Evolutionary conservation across 2,797 vertebrate genomes (phyloP).

Genomic region (Chrysocyon brachyurus): DNA sequence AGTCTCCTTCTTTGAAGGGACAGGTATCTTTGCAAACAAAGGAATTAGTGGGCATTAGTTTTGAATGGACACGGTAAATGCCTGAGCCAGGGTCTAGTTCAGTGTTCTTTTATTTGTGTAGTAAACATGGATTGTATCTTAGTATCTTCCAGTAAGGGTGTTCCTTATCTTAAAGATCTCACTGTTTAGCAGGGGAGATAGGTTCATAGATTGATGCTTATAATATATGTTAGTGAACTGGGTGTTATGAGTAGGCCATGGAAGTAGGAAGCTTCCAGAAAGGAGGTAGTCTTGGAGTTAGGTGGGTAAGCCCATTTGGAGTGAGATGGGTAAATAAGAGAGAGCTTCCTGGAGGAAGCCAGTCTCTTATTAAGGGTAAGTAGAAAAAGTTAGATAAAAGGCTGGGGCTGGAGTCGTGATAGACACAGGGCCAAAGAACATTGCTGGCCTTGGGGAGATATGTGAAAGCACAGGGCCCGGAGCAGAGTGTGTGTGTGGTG

Average conservation of each 20-base stretch:
- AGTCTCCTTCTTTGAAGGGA: background rate
- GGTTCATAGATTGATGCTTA: background rate
- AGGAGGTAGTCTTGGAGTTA: background rate
- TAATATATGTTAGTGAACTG: background rate
- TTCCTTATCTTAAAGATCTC: background rate
- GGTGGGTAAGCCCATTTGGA: background rate
- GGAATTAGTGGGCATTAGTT: background rate
- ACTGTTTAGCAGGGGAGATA: background rate
- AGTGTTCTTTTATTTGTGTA: background rate
- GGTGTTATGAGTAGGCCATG: background rate
- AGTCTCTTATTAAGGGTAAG: background rate
- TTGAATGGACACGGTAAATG: background rate
- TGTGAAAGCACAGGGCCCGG: background rate
- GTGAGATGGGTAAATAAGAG: background rate
- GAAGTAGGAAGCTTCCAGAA: background rate
- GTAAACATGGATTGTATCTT: background rate
- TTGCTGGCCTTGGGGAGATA: background rate
- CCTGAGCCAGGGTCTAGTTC: background rate
- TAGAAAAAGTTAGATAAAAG: background rate
- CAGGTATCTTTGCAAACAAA: slow-evolving; percentile 1
- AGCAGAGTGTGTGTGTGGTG: background rate
- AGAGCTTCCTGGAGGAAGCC: background rate
- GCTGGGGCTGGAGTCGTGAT: background rate
- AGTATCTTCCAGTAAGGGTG: background rate
- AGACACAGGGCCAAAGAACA: background rate